Conservation (phyloP, 2,888 invertebrate species). For the Cremastinae sp. region DNA sequence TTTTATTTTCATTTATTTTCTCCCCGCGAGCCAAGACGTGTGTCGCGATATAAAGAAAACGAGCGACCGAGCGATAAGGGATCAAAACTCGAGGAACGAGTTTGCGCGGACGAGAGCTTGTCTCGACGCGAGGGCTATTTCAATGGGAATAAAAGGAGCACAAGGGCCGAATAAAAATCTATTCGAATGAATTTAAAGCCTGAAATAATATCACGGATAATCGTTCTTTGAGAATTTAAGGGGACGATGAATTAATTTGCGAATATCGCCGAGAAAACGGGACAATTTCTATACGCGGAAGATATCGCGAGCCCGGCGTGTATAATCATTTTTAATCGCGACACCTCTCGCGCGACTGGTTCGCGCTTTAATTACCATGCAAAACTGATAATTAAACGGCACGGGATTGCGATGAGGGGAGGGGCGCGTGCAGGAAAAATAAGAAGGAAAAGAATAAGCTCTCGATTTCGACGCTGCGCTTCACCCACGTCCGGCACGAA, state of each 20-base stretch:
- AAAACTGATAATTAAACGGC: slow-evolving; percentile 55
- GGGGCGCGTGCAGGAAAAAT: too few relatives aligned
- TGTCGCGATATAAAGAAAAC: not conserved
- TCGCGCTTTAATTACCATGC: slow-evolving; percentile 41
- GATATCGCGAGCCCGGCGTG: too few relatives aligned
- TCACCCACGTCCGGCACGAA: slow-evolving; percentile 28
- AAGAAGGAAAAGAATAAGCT: slow-evolving; percentile 23
- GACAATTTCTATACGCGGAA: too few relatives aligned
- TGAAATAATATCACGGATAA: slow-evolving; percentile 12
- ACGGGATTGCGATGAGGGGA: too few relatives aligned
- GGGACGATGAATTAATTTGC: too few relatives aligned
- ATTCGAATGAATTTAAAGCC: too few relatives aligned
- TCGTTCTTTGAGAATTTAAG: too few relatives aligned
- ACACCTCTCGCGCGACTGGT: not conserved
- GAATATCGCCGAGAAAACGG: too few relatives aligned
- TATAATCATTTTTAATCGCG: too few relatives aligned
- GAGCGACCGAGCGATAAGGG: slow-evolving; percentile 10
- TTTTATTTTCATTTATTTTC: not conserved
- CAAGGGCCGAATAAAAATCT: not conserved
- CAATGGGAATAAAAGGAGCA: not conserved
- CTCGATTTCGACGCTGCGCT: slow-evolving; percentile 27
- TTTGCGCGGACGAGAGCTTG: slow-evolving; percentile 14
- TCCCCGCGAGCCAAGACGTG: not conserved
- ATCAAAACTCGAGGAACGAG: slow-evolving; percentile 40
- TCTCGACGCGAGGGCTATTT: too few relatives aligned